These are phyloP conservation scores for Drosophila pruinosa DNA, from an alignment of 1,140 invertebrate genomes.

Conservation along the genomic window DNA sequence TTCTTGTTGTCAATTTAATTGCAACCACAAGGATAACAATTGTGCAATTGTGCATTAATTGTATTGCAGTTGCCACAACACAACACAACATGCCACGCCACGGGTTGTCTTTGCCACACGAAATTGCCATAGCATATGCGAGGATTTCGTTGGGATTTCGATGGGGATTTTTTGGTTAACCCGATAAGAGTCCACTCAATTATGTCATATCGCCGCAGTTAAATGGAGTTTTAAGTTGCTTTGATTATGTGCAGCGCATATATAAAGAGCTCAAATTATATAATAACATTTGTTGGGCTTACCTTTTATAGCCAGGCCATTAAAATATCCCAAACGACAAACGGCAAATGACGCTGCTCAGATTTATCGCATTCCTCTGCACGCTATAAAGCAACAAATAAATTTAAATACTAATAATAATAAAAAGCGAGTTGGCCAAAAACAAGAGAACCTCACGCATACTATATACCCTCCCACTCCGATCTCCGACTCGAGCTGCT, in stretches of 20 bases:
- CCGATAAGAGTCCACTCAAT: conserved; percentile 64
- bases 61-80: conserved; percentile 61
- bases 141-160: conserved; percentile 36
- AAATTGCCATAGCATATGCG: conserved; percentile 67
- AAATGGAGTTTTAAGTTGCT: conserved; percentile 77
- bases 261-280: conserved; percentile 41
- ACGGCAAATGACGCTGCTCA: conserved; percentile 41
- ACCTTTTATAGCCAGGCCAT: conserved; percentile 72
- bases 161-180: background rate
- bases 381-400: conserved; percentile 79
- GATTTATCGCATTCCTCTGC: conserved; percentile 71
- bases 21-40: conserved; percentile 49
- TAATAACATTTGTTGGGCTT: conserved; percentile 56
- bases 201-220: conserved; percentile 73
- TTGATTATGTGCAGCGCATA: conserved; percentile 58
- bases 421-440: conserved; percentile 58
- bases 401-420: conserved; percentile 82
- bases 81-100: no score
- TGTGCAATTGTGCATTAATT: conserved; percentile 79
- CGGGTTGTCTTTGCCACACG: conserved; percentile 49
- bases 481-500: background rate
- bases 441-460: conserved; percentile 50
- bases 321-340: conserved; percentile 63
- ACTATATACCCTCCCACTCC: background rate
- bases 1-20: conserved; percentile 30